A percentile compares a stretch with the other conserved stretches of the same genome.
phyloP scores from a whole-genome alignment of 2,113 vertebrate species.

The Xiphias gladius region DNA sequence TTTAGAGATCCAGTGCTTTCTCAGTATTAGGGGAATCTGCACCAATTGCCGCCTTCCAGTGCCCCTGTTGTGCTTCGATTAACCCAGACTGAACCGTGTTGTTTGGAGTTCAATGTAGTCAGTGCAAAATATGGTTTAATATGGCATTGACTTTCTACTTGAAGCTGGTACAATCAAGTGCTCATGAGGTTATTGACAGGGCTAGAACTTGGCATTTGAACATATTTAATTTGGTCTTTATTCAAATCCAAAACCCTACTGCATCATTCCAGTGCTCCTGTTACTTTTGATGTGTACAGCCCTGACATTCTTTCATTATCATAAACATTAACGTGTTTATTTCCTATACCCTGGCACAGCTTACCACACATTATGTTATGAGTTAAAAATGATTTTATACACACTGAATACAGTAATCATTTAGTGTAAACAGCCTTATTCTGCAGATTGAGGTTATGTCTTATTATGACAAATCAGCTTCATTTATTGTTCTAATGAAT shows the following conservation, averaged over 20 bases:
- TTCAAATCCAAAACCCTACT: too few species aligned
- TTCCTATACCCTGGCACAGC: background rate
- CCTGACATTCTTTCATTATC: background rate
- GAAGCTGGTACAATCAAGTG: background rate
- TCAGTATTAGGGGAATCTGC: background rate
- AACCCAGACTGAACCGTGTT: conserved; percentile 22
- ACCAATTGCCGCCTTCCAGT: conserved; percentile 5
- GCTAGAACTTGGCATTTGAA: background rate
- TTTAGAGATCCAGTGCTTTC: conserved; percentile 2
- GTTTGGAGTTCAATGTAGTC: conserved; percentile 13
- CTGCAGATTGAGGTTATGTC: background rate
- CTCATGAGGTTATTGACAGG: background rate
- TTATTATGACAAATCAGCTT: background rate
- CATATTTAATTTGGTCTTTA: background rate
- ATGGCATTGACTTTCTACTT: conserved; percentile 5
- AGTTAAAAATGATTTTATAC: background rate
- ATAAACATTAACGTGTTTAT: background rate
- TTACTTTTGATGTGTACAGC: background rate
- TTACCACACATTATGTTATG: background rate
- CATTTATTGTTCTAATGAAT: background rate
- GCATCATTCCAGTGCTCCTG: background rate
- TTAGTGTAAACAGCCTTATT: background rate
- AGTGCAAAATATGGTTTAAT: background rate
- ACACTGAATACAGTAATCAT: background rate
- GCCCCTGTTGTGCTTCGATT: conserved; percentile 2